Evolutionary conservation across 2,113 vertebrate genomes (phyloP), one percentile per base, ranked within the genome.

Genomic region (Leptosomus discolor): DNA sequence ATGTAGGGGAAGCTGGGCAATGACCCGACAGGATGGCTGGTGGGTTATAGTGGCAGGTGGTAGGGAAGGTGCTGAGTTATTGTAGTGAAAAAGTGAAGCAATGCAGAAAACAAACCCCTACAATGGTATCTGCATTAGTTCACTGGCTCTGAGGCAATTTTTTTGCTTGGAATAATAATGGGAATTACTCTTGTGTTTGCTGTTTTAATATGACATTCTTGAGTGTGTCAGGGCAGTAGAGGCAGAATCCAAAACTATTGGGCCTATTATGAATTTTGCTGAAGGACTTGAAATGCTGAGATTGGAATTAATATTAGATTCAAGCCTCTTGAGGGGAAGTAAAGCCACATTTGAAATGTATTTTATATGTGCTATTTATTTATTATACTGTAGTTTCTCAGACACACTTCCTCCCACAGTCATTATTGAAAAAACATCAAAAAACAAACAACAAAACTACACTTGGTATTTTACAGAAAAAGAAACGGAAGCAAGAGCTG

Each of bases 191-290:
- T 39, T 63, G 34, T 32, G 29, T 79, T 90, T 94, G 34, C 45
- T 71, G 34, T 68, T 96, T 85, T 85, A 88, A 94, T 85, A 26
- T 60, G 61, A 48, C 36, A 53, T 87, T 60, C 65, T 51, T 78
- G 46, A 79, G 36, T 6, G 2, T 85, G 57, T 76, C 65, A 57
- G 56, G 48, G 87, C 53, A 58, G 39, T 32, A 87, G 61, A 57
- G 57, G 69, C 65, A 79, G 73, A 92, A 91, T 81, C 50, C 46
- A 54, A 87, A 95, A 84, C 64, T 81, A 54, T 48, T 54, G 22
- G 43, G 34, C 87, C 43, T 81, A 87, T 91, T 91, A 84, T 84
- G 68, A 89, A 77, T 94, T 95, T 91, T 87, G 87, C 84, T 96
- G 87, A 88, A 88, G 58, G 71, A 88, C 74, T 80, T 64, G 20